phyloP scores from a whole-genome alignment of 1,140 invertebrate genomes.

The Cephus cinctus region DNA sequence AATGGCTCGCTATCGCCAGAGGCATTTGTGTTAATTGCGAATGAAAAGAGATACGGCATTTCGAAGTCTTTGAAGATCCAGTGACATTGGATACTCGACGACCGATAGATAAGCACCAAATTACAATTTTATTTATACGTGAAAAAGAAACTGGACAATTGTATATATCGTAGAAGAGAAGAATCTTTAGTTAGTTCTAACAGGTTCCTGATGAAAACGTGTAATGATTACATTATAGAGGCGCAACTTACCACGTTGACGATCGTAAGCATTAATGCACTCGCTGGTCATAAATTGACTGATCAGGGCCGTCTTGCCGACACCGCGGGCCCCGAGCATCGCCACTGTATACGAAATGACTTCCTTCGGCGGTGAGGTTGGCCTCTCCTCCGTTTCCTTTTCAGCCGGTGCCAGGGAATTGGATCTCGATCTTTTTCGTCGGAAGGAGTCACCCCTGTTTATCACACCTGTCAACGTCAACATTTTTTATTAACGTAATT shows the following conservation, averaged over 20 bases:
- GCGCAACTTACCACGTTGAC: constrained; percentile 66
- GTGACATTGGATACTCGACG: too few species aligned
- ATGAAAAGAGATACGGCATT: too few species aligned
- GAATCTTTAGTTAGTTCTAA: too few species aligned
- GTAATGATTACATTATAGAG: background rate
- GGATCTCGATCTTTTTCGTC: constrained; percentile 73
- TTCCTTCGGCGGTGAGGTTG: constrained; percentile 55
- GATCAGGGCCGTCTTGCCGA: constrained; percentile 87
- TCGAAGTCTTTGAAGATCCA: too few species aligned
- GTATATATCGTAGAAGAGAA: too few species aligned
- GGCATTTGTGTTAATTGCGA: too few species aligned
- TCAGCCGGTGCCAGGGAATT: constrained; percentile 61
- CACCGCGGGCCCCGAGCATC: constrained; percentile 81
- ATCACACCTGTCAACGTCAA: constrained; percentile 85
- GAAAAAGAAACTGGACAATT: too few species aligned
- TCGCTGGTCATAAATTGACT: constrained; percentile 94
- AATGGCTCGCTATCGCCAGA: too few species aligned
- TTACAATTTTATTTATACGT: too few species aligned
- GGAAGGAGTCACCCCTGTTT: constrained; percentile 86
- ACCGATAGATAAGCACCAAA: too few species aligned
- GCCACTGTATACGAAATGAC: constrained; percentile 70
- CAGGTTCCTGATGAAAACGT: background rate
- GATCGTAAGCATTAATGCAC: constrained; percentile 89
- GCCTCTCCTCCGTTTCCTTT: constrained; percentile 37
- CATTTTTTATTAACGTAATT: too few species aligned